Base-by-base conservation (phyloP, 2,888 invertebrate species). In the Allolobophora icterica region DNA sequence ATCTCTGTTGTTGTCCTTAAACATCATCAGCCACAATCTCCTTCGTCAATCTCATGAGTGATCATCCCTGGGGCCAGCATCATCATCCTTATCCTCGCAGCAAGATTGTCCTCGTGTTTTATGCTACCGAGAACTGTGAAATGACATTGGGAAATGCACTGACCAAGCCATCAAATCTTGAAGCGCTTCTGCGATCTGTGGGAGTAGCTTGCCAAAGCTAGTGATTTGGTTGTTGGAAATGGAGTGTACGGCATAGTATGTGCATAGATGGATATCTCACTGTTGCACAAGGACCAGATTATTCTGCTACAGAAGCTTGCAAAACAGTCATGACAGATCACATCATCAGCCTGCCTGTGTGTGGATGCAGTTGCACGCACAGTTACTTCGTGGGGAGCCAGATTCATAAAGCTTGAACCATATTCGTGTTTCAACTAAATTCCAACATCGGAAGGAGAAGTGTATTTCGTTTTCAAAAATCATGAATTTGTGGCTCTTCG, bases 11-110 rank as follows among this genome's bases (percentile, higher is more conserved):
- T n/a, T 71, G 30, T 71, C 71, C 71, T n/a, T 71, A 71, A 71
- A 71, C 71, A n/a, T n/a, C 71, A n/a, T 71, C 71, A 8, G 71
- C 71, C 71, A 71, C 71, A 71, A 71, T n/a, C 71, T 71, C 71
- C 71, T 52, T 52, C 52, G 3, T 6, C 52, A 15, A 24, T 52
- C 52, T 52, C 17, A 52, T 21, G 52, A 52, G 24, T 24, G 52
- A 52, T 24, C 24, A 52, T 52, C 52, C 52, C 52, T 24, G 21
- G 24, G 52, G 21, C 52, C 52, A n/a, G 11, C 71, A 6, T 71
- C 71, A n/a, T 71, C 71, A 11, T 71, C 71, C 71, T 71, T 71
- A 1, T 71, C 71, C 58, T 58, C 71, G 13, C 71, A n/a, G 71
- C 71, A 71, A 13, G n/a, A 52, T 52, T 71, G 30, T 71, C 71